A percentile compares a stretch with the other conserved stretches of the same genome.
phyloP scores from a whole-genome alignment of 2,888 invertebrate species.

The Ectemnius cavifrons region DNA sequence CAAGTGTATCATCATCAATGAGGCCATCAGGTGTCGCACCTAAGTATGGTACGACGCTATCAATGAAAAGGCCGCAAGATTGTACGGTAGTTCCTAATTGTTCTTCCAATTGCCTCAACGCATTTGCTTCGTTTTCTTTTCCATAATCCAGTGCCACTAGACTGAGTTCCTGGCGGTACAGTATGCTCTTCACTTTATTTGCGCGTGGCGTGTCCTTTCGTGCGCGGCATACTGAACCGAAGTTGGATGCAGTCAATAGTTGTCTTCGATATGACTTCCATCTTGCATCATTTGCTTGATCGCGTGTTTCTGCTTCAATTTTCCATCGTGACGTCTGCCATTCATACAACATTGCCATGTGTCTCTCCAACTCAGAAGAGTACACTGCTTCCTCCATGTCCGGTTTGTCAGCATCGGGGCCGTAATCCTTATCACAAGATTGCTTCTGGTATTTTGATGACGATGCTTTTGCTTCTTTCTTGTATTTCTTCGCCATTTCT shows the following conservation, averaged over 20 bases:
- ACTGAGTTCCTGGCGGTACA: conserved; percentile 2
- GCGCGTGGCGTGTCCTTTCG: not conserved
- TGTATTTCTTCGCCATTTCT: conserved; percentile 7
- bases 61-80: too few relatives aligned
- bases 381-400: conserved; percentile 2
- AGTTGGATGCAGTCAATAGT: conserved; percentile 18
- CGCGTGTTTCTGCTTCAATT: conserved; percentile 6
- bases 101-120: not conserved
- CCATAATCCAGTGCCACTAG: not conserved
- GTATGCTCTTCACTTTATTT: not conserved
- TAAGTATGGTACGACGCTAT: too few relatives aligned
- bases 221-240: conserved; percentile 11
- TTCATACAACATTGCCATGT: not conserved
- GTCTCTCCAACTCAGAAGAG: conserved; percentile 9
- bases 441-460: not conserved
- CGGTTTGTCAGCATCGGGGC: conserved; percentile 4
- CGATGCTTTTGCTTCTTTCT: conserved; percentile 1
- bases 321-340: conserved; percentile 6
- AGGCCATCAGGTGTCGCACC: too few relatives aligned
- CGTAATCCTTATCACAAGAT: conserved; percentile 18
- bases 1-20: too few relatives aligned
- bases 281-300: conserved; percentile 1
- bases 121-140: not conserved
- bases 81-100: not conserved
- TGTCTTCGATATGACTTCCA: conserved; percentile 8